Conservation (phyloP, 2,113 vertebrate species). For the Phalacrocorax aristotelis region DNA sequence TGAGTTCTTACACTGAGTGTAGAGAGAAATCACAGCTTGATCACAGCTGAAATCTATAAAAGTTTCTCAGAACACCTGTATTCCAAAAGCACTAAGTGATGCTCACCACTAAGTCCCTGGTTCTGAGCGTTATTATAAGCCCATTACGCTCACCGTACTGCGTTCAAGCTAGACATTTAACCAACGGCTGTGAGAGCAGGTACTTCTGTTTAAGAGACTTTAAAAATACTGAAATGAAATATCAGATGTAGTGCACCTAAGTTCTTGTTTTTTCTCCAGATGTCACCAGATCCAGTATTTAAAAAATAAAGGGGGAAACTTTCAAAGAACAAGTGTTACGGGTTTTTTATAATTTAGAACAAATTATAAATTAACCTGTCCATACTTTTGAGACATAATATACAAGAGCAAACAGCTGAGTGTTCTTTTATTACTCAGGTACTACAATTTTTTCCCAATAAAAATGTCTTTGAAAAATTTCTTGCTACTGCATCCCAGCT, state of each 20-base stretch:
- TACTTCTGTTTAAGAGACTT: constrained; percentile 23
- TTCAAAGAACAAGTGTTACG: constrained; percentile 26
- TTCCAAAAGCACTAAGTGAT: background rate
- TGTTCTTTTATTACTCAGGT: constrained; percentile 68
- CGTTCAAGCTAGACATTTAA: constrained; percentile 14
- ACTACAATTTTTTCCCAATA: constrained; percentile 63
- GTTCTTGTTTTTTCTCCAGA: constrained; percentile 40
- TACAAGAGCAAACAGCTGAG: constrained; percentile 67
- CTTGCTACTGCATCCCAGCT: constrained; percentile 64
- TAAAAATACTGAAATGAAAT: constrained; percentile 50
- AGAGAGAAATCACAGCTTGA: background rate
- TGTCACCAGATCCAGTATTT: constrained; percentile 53
- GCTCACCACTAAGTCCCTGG: background rate
- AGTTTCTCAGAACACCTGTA: background rate
- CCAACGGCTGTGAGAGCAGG: constrained; percentile 21
- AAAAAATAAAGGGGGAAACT: constrained; percentile 33
- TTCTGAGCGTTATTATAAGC: background rate
- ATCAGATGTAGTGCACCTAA: constrained; percentile 58
- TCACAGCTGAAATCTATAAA: background rate
- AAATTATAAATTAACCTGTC: constrained; percentile 74
- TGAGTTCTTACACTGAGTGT: background rate
- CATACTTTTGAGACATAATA: constrained; percentile 69
- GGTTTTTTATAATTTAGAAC: constrained; percentile 67
- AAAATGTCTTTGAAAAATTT: constrained; percentile 67
- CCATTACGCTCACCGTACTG: background rate